Evolutionary conservation across 2,888 invertebrate species (phyloP).

Genomic region (Heliconius sara): DNA sequence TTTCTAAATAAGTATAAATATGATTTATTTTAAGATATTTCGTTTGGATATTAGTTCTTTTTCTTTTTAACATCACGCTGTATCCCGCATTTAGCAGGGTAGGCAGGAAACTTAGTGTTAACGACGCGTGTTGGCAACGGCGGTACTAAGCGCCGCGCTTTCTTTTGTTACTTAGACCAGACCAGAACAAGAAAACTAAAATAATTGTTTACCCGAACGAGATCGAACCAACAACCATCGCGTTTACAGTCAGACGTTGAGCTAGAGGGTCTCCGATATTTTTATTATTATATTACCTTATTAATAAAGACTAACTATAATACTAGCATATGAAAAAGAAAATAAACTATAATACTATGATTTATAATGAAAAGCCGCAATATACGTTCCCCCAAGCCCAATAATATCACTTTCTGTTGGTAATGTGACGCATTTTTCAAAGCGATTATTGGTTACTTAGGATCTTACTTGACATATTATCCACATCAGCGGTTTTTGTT

Average conservation of each 20-base stretch:
- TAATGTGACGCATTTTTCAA: slow-evolving; percentile 56
- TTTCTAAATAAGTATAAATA: too few relatives aligned
- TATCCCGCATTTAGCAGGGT: too few relatives aligned
- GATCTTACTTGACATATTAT: slow-evolving; percentile 46
- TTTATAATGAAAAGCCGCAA: slow-evolving; percentile 11
- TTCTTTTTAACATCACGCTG: background rate
- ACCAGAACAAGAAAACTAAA: too few relatives aligned
- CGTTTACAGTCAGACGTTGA: background rate
- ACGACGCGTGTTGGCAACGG: too few relatives aligned
- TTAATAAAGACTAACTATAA: slow-evolving; percentile 1
- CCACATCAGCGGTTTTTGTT: slow-evolving; percentile 34
- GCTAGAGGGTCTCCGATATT: too few relatives aligned
- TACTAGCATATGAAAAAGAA: slow-evolving; percentile 2
- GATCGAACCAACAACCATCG: background rate
- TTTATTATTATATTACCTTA: background rate
- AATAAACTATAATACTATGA: background rate
- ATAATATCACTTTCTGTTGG: slow-evolving; percentile 18
- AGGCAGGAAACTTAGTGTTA: background rate
- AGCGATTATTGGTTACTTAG: slow-evolving; percentile 52
- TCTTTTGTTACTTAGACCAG: too few relatives aligned
- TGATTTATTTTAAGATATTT: background rate
- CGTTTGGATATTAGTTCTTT: background rate
- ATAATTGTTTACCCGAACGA: background rate
- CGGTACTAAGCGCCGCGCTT: too few relatives aligned
- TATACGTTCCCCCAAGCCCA: slow-evolving; percentile 17